Base-by-base conservation (phyloP, 64 coral and sea anemone genomes). In the Dendronephthya gigantea region DNA sequence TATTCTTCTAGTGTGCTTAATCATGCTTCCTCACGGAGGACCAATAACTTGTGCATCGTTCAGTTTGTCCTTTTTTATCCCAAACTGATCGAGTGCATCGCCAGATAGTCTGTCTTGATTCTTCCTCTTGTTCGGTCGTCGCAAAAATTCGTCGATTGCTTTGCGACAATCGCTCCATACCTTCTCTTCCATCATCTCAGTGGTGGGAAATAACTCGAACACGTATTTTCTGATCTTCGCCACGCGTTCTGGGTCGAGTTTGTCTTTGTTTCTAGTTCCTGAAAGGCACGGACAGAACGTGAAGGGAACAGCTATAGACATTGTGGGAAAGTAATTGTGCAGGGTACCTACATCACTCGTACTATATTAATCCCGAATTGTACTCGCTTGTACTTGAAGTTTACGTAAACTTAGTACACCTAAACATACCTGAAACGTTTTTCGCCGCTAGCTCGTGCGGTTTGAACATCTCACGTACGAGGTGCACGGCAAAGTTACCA, bases 231-330 rank as follows among this genome's bases (percentile, higher is more conserved):
- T 29, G 29, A 79, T 79, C 28, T 79, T 79, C 15, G 27, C 72
- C 30, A 79, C 72, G 7, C 72, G 25, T 34, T 79, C 72, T 2
- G 72, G 72, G 29, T 79, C 72, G 30, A 79, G 29, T 39, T 79
- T 79, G 2, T 79, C 72, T 34, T 79, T 79, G 72, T 79, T 79
- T 79, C 72, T 79, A 17, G 72, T 79, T 14, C 72, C 72, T 79
- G 29, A 33, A 34, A 79, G n/a, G 6, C 14, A 66, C 19, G 29
- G 22, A n/a, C 19, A 17, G 29, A 66, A 66, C 29, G 19, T 66
- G n/a, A n/a, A n/a, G n/a, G n/a, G n/a, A n/a, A n/a, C n/a, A n/a
- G n/a, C n/a, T n/a, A n/a, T n/a, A n/a, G n/a, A n/a, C n/a, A n/a
- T n/a, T n/a, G n/a, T n/a, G n/a, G n/a, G n/a, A n/a, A n/a, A n/a